Percentiles rank a stretch among this genome's conserved stretches.
phyloP scores from a whole-genome alignment of 1,140 invertebrate genomes.

The Meloidogyne hapla region DNA sequence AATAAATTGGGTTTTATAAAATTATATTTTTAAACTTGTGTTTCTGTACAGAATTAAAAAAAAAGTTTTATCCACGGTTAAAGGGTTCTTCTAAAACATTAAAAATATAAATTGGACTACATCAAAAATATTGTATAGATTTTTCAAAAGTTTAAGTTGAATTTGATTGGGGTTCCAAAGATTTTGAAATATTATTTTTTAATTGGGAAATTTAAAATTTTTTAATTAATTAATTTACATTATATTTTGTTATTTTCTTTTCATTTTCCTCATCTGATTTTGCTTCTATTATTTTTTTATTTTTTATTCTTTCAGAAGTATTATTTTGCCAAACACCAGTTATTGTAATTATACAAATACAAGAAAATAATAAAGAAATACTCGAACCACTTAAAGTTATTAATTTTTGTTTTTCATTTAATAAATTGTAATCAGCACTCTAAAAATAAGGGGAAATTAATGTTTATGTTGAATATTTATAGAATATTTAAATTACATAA shows the following conservation, averaged over 20 bases:
- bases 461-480: too few species aligned
- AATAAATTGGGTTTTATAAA: too few species aligned
- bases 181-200: too few species aligned
- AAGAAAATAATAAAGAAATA: conserved; percentile 33
- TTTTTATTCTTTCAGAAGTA: not conserved
- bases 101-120: too few species aligned
- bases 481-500: not conserved
- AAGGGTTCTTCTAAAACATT: too few species aligned
- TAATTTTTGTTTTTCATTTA: conserved; percentile 39
- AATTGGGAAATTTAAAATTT: not conserved
- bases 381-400: conserved; percentile 32
- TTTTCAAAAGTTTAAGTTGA: too few species aligned
- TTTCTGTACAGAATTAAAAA: too few species aligned
- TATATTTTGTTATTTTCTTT: not conserved
- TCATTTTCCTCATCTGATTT: not conserved
- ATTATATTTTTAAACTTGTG: too few species aligned
- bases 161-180: too few species aligned
- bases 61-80: too few species aligned
- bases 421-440: conserved; percentile 44
- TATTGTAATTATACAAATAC: conserved; percentile 28
- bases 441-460: not conserved
- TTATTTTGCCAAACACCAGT: conserved; percentile 34
- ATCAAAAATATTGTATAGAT: too few species aligned
- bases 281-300: not conserved
- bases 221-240: not conserved